Percentiles rank a stretch among this genome's conserved stretches.
phyloP scores from a whole-genome alignment of 2,888 invertebrate genomes.

The Xestia sexstrigata region DNA sequence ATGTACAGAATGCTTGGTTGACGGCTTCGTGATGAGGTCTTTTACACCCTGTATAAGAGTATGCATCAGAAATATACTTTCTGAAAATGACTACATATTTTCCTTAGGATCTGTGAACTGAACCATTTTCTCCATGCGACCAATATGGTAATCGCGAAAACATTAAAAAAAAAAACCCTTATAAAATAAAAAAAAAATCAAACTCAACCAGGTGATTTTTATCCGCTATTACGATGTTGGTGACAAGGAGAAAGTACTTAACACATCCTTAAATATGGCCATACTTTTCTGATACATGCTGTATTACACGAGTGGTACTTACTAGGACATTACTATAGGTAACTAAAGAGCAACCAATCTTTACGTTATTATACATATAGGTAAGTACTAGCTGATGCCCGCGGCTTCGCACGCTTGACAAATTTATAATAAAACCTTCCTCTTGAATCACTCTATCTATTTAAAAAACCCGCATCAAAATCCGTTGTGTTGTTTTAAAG shows the following conservation, averaged over 20 bases:
- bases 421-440: too few relatives aligned
- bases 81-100: too few relatives aligned
- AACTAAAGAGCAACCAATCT: conserved; percentile 3
- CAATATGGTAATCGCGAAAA: background rate
- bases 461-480: too few relatives aligned
- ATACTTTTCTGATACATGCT: background rate
- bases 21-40: too few relatives aligned
- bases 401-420: too few relatives aligned
- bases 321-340: background rate
- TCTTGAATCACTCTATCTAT: too few relatives aligned
- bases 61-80: too few relatives aligned
- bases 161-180: background rate
- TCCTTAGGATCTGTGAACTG: too few relatives aligned
- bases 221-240: background rate
- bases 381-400: too few relatives aligned
- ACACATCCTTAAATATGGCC: background rate
- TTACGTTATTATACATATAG: background rate
- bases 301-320: background rate
- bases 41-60: too few relatives aligned
- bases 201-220: background rate
- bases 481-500: too few relatives aligned
- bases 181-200: background rate
- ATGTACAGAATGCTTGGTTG: too few relatives aligned
- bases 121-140: background rate
- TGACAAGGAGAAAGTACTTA: background rate